Evolutionary conservation across 2,797 vertebrate genomes (phyloP), one percentile per base, ranked within the genome.

Genomic region (Siniperca obscura): DNA sequence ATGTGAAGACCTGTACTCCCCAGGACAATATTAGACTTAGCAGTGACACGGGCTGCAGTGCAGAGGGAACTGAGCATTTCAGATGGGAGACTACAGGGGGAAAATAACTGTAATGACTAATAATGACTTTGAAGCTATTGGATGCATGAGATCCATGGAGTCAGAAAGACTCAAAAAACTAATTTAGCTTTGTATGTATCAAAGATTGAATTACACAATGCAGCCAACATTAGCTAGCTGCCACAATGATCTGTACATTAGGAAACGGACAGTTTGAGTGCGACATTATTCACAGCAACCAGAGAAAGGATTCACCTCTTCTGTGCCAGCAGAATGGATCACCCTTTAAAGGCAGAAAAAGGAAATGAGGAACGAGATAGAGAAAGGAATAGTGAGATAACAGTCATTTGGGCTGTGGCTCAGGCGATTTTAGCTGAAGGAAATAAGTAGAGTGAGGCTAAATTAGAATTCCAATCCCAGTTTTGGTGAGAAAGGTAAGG

Each of bases 391-490:
- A 17, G 72, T 13, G 61, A 83, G 83, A 79, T 60, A 72, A 81
- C 34, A 64, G 79, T 71, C 68, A 66, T 76, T n/a, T 85, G 38
- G 72, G 52, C 38, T 44, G 74, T 6, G 21, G 78, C 67, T 13
- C n/a, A 68, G 84, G 67, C 27, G 65, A 76, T 25, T 71, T 64
- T 6, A 42, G 84, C 65, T 60, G 62, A 68, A 76, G 79, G 65
- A 78, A 87, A 78, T 67, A 81, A 91, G 78, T 66, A 38, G 78
- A 86, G 67, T 55, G 40, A 3, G 68, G 66, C 59, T 56, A 66
- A 85, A 81, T 87, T 87, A 83, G 68, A 84, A 89, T 82, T 86
- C 78, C 67, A 69, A 62, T 70, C 71, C 64, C 76, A 44, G 53
- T 56, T 85, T 85, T 62, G 76, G 72, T 64, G 73, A 64, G 71